A percentile compares a stretch with the other conserved stretches of the same genome.
Evolutionary conservation across 2,113 vertebrate species (phyloP).

Genomic region (Neodon shergylaensis): DNA sequence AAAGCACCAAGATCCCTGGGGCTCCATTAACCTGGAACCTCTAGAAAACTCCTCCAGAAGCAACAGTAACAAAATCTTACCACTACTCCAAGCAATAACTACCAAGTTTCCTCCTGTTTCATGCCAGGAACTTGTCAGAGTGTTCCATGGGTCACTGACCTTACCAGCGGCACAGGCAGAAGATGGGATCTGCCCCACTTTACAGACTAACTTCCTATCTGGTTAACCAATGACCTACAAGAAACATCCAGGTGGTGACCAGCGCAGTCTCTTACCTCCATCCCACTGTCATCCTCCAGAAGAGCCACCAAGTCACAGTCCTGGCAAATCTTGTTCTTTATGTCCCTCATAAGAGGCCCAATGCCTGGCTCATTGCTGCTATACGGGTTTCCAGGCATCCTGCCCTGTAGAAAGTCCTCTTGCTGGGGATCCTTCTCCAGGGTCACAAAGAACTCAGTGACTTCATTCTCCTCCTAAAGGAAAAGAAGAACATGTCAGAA

Average conservation of each 20-base stretch:
- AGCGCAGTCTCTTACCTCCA: slow-evolving; percentile 90
- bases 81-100: neutral
- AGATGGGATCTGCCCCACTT: neutral
- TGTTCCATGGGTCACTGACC: neutral
- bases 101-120: neutral
- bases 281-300: slow-evolving; percentile 98
- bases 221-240: too few relatives aligned
- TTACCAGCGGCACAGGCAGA: neutral
- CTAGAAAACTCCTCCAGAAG: neutral
- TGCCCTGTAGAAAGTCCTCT: slow-evolving; percentile 98
- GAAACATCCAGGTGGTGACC: neutral
- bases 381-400: slow-evolving; percentile 99
- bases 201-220: neutral
- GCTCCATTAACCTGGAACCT: neutral
- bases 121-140: neutral
- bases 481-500: neutral
- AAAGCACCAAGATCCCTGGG: neutral
- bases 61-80: neutral
- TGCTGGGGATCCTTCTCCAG: slow-evolving; percentile 99
- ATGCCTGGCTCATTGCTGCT: slow-evolving; percentile 98
- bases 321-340: slow-evolving; percentile 99
- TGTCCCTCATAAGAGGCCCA: slow-evolving; percentile 97
- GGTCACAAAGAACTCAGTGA: slow-evolving; percentile 98
- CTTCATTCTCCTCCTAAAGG: slow-evolving; percentile 97
- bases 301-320: slow-evolving; percentile 98